Evolutionary conservation across 2,797 vertebrate genomes (phyloP).

Genomic region (Ceryle rudis): DNA sequence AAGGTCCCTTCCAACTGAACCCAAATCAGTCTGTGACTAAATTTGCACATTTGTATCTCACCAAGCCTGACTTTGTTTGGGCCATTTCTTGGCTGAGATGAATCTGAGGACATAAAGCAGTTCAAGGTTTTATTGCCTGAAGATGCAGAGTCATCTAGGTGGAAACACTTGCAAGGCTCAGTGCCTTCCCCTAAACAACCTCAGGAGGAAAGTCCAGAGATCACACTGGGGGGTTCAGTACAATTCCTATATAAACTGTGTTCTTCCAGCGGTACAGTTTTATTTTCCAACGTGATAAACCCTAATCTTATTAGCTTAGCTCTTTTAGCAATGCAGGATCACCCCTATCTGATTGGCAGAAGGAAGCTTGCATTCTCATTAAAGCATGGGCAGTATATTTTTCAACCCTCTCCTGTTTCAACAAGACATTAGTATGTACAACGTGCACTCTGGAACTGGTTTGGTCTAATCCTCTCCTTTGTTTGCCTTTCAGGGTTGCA

Average conservation of each 20-base stretch:
- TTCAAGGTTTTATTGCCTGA: neutral
- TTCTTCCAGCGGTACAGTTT: neutral
- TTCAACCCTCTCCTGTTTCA: neutral
- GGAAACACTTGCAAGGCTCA: neutral
- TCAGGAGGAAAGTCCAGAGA: neutral
- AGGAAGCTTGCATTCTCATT: neutral
- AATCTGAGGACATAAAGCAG: neutral
- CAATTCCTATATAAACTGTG: neutral
- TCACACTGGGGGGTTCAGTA: accelerated
- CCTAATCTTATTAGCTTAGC: constrained; percentile 1
- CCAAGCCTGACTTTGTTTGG: neutral
- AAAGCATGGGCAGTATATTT: neutral
- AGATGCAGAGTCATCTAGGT: neutral
- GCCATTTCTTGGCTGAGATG: neutral
- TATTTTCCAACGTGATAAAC: neutral
- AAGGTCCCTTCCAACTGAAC: neutral
- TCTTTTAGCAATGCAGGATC: neutral
- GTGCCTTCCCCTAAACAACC: neutral
- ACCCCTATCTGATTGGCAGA: neutral
- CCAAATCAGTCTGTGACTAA: neutral
- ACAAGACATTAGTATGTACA: neutral
- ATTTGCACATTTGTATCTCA: neutral
- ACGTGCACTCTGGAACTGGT: neutral
- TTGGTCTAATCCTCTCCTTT: constrained; percentile 23
- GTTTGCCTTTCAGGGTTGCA: neutral